Conservation (phyloP, 2,113 vertebrate genomes). For the Brachypteracias leptosomus region DNA sequence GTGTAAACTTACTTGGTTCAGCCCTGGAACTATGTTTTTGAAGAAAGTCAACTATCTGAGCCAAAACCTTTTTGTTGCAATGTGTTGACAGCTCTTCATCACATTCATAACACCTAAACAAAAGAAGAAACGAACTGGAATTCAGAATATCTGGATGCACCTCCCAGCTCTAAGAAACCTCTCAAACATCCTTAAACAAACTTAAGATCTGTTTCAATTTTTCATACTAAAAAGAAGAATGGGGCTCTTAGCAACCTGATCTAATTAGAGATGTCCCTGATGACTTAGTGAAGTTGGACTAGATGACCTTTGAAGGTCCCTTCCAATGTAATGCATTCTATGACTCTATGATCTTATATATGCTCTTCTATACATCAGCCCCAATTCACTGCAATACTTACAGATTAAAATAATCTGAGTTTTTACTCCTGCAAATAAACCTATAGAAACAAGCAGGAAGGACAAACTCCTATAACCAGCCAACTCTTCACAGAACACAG, state of each 20-base stretch:
- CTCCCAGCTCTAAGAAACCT: not conserved
- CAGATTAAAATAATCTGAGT: not conserved
- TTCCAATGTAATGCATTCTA: too few species aligned
- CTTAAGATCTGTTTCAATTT: not conserved
- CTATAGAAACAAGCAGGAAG: not conserved
- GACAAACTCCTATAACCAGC: not conserved
- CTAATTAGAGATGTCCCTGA: too few species aligned
- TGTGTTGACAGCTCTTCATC: slow-evolving; percentile 93
- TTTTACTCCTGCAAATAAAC: not conserved
- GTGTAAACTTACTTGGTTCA: slow-evolving; percentile 84
- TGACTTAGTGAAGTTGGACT: too few species aligned
- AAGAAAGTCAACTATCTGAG: slow-evolving; percentile 94
- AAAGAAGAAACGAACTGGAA: not conserved
- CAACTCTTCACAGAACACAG: not conserved
- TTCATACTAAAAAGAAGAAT: not conserved
- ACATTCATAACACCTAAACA: slow-evolving; percentile 94
- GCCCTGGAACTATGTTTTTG: slow-evolving; percentile 91
- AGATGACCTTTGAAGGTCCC: too few species aligned
- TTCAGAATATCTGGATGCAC: not conserved
- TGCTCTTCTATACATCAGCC: not conserved
- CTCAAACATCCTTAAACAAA: not conserved
- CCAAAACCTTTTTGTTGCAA: slow-evolving; percentile 95
- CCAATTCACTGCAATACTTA: not conserved
- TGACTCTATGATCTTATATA: not conserved
- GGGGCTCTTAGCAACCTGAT: too few species aligned